Percentiles rank a stretch among this genome's conserved stretches.
Evolutionary conservation across 2,888 invertebrate species (phyloP).

Genomic region (Arge pagana): DNA sequence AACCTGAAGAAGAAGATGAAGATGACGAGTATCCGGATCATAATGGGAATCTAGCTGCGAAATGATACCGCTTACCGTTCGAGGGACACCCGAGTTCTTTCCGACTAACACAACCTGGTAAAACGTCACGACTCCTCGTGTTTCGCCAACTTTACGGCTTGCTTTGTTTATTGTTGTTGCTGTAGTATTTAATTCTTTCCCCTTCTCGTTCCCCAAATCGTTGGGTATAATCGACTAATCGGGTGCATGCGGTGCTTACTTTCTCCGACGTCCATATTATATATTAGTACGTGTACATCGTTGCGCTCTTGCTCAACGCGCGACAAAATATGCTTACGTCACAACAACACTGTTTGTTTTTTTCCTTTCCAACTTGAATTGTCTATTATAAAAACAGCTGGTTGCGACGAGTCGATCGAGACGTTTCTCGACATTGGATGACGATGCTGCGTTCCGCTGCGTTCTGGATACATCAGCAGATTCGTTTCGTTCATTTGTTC

Average conservation of each 20-base stretch:
- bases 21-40: slow-evolving; percentile 66
- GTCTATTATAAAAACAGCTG: no score
- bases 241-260: slow-evolving; percentile 8
- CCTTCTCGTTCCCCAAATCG: not conserved
- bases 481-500: no score
- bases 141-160: not conserved
- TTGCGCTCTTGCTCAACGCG: no score
- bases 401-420: no score
- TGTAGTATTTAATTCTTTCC: not conserved
- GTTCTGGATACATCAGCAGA: no score
- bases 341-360: no score
- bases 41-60: slow-evolving; percentile 54
- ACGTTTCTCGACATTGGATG: no score
- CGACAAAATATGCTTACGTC: no score
- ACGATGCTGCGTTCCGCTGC: no score
- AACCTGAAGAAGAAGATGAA: slow-evolving; percentile 63
- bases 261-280: no score
- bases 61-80: slow-evolving; percentile 46
- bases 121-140: slow-evolving; percentile 11
- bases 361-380: no score
- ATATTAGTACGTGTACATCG: no score
- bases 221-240: not conserved
- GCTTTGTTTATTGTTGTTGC: not conserved
- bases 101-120: slow-evolving; percentile 36
- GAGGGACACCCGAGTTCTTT: slow-evolving; percentile 35